These are phyloP conservation scores for Fringilla coelebs DNA, from an alignment of 2,797 vertebrate genomes.

Conservation along the genomic window DNA sequence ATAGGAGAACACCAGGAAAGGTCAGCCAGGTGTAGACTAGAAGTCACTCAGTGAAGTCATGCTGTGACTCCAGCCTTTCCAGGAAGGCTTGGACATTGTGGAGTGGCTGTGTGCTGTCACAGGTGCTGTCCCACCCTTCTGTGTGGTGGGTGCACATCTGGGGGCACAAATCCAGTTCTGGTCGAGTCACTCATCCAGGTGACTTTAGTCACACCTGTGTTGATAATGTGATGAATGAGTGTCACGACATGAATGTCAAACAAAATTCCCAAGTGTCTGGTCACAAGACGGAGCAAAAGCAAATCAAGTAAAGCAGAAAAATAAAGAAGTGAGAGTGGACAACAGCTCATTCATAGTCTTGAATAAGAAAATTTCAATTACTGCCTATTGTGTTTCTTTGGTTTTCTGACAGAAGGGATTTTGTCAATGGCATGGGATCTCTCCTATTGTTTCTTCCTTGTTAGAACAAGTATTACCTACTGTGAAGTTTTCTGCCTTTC, in stretches of 20 bases:
- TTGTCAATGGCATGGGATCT: not conserved
- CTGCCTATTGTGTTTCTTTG: not conserved
- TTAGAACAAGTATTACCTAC: not conserved
- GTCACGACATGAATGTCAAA: fast-evolving
- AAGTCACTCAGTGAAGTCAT: not conserved
- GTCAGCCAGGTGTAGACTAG: not conserved
- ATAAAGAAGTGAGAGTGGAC: not conserved
- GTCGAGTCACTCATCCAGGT: not conserved
- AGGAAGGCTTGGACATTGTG: not conserved
- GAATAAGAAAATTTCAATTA: not conserved
- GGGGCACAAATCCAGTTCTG: not conserved
- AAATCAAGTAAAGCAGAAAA: not conserved
- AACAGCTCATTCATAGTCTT: not conserved
- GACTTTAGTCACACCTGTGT: not conserved
- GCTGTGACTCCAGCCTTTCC: not conserved
- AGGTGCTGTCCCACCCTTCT: not conserved
- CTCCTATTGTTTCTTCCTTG: not conserved
- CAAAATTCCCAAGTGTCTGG: not conserved
- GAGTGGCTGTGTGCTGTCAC: fast-evolving
- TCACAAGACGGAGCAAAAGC: not conserved
- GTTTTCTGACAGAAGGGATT: not conserved
- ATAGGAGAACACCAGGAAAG: not conserved
- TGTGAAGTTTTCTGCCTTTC: not conserved
- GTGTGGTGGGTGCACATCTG: not conserved
- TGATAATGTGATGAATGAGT: not conserved